A percentile compares a stretch with the other conserved stretches of the same genome.
These are phyloP conservation scores for Mesocricetus auratus DNA, from an alignment of 2,113 vertebrate genomes.

Conservation along the genomic window DNA sequence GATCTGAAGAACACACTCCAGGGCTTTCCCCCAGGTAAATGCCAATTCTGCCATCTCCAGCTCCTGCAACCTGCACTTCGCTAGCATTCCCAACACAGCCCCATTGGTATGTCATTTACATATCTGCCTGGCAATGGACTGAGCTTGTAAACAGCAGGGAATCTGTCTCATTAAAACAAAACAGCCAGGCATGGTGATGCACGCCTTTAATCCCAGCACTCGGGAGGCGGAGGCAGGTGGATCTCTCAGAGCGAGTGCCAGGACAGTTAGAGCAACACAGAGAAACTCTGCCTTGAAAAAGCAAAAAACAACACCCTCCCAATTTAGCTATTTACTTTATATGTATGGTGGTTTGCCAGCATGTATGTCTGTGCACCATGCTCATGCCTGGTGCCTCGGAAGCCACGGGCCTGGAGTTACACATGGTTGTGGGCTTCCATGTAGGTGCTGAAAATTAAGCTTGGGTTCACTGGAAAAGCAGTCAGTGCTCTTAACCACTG, in stretches of 20 bases:
- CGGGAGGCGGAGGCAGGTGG: neutral
- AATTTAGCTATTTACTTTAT: neutral
- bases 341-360: neutral
- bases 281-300: neutral
- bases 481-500: neutral
- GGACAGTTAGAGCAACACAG: neutral
- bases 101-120: rapidly evolving
- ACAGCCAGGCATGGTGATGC: neutral
- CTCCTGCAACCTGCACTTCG: neutral
- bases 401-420: neutral
- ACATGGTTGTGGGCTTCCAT: neutral
- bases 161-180: neutral
- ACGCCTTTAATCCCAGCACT: no score
- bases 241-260: neutral
- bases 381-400: neutral
- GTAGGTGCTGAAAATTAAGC: neutral
- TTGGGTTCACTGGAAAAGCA: neutral
- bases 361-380: neutral
- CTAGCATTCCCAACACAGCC: neutral
- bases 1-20: neutral
- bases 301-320: neutral
- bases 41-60: neutral
- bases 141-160: conserved; percentile 14
- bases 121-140: neutral
- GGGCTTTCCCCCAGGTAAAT: neutral